phyloP scores from a whole-genome alignment of 2,888 invertebrate genomes.

The Molorchus minor region DNA sequence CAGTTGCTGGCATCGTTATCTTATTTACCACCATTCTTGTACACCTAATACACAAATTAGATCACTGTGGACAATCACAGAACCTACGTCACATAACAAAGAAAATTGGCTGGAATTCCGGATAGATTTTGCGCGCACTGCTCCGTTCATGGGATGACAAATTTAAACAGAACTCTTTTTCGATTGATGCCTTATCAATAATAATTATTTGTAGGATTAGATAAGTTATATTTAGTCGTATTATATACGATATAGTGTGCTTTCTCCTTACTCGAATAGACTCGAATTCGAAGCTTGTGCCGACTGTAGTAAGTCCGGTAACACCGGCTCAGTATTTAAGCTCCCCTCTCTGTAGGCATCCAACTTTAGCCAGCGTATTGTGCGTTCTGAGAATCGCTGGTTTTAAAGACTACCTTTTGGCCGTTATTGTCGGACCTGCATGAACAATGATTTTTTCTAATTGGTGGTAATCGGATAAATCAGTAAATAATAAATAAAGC shows the following conservation, averaged over 20 bases:
- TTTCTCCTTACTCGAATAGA: slow-evolving; percentile 22
- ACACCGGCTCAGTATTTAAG: slow-evolving; percentile 45
- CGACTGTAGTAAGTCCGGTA: slow-evolving; percentile 42
- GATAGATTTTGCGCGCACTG: background rate
- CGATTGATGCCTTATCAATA: too few relatives aligned
- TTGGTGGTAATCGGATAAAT: too few relatives aligned
- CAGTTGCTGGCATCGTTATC: slow-evolving; percentile 57
- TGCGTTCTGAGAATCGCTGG: slow-evolving; percentile 42
- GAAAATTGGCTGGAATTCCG: background rate
- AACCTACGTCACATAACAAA: slow-evolving; percentile 40
- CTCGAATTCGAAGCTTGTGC: slow-evolving; percentile 30
- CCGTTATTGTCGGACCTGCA: background rate
- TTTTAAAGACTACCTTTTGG: slow-evolving; percentile 7
- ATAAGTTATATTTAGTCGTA: too few relatives aligned
- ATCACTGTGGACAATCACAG: slow-evolving; percentile 31
- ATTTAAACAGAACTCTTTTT: too few relatives aligned
- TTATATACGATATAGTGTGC: background rate
- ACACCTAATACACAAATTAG: too few relatives aligned
- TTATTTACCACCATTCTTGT: slow-evolving; percentile 60
- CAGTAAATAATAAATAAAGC: too few relatives aligned
- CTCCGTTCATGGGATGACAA: too few relatives aligned
- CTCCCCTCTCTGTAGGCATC: slow-evolving; percentile 46
- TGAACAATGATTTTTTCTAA: background rate
- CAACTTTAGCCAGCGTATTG: slow-evolving; percentile 31
- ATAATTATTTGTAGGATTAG: too few relatives aligned